Conservation (phyloP, 2,113 vertebrate genomes). For the Crotalus horridus region DNA sequence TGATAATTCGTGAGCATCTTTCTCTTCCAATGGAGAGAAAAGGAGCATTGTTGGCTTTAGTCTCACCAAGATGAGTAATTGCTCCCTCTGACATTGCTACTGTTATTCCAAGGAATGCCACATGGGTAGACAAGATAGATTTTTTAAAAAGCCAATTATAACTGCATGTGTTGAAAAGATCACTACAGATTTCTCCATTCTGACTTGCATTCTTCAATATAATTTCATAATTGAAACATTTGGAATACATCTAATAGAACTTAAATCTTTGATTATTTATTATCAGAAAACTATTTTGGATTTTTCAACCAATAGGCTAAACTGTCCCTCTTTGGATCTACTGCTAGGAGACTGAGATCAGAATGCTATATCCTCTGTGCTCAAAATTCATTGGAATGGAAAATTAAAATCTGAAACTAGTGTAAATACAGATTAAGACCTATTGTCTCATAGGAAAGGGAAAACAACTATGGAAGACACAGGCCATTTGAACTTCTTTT, state of each 20-base stretch:
- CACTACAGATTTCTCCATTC: conserved; percentile 24
- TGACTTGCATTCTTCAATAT: conserved; percentile 23
- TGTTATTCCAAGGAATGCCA: conserved; percentile 11
- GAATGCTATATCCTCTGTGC: neutral
- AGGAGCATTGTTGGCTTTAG: conserved; percentile 43
- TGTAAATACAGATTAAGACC: conserved; percentile 2
- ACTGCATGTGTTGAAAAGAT: conserved; percentile 26
- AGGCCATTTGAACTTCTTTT: neutral
- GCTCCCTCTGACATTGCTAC: conserved; percentile 9
- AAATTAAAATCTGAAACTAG: neutral
- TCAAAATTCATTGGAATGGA: neutral
- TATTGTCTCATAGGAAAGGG: neutral
- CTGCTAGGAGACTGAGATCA: neutral
- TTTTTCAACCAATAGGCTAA: conserved; percentile 47
- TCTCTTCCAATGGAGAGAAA: conserved; percentile 54
- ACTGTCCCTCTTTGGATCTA: conserved; percentile 36
- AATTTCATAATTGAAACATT: conserved; percentile 27
- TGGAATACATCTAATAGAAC: conserved; percentile 46
- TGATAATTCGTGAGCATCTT: conserved; percentile 58
- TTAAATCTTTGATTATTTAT: conserved; percentile 30
- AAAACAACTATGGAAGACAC: conserved; percentile 6
- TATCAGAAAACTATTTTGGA: conserved; percentile 28
- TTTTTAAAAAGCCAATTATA: conserved; percentile 16
- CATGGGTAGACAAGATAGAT: conserved; percentile 32
- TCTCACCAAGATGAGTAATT: conserved; percentile 30